Conservation (phyloP, 2,888 invertebrate species). For the Phaedon cochleariae region DNA sequence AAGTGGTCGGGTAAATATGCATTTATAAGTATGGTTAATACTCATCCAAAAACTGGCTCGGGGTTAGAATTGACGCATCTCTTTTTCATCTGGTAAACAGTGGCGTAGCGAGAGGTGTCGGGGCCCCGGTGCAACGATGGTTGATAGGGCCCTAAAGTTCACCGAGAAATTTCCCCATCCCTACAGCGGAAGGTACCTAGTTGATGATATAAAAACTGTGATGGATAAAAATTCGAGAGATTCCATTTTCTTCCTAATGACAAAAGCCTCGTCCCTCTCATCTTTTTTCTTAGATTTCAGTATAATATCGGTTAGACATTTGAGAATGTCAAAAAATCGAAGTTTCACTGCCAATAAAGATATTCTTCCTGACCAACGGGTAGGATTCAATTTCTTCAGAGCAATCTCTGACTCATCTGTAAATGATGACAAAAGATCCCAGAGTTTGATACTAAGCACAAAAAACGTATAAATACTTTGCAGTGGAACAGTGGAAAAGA, state of each 20-base stretch:
- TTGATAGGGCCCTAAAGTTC: too few relatives aligned
- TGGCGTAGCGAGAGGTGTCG: too few relatives aligned
- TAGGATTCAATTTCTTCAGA: conserved; percentile 50
- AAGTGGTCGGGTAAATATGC: too few relatives aligned
- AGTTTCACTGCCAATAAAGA: not conserved
- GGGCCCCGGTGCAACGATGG: too few relatives aligned
- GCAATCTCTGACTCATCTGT: conserved; percentile 36
- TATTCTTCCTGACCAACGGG: conserved; percentile 47
- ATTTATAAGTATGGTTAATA: too few relatives aligned
- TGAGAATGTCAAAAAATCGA: conserved; percentile 24
- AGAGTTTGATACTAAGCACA: conserved; percentile 45
- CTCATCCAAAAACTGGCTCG: too few relatives aligned
- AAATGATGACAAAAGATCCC: conserved; percentile 45
- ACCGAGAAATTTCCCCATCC: too few relatives aligned
- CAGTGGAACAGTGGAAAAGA: conserved; percentile 36
- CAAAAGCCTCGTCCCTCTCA: conserved; percentile 14
- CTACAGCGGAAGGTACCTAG: too few relatives aligned
- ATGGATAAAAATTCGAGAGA: conserved; percentile 23
- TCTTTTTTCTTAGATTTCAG: conserved; percentile 17
- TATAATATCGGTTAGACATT: conserved; percentile 18
- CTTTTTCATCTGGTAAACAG: too few relatives aligned
- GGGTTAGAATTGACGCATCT: too few relatives aligned
- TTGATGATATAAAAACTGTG: too few relatives aligned
- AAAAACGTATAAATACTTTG: conserved; percentile 41
- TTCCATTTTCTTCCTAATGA: conserved; percentile 13